Conservation (phyloP, 2,797 vertebrate genomes). For the Coilia nasus region DNA sequence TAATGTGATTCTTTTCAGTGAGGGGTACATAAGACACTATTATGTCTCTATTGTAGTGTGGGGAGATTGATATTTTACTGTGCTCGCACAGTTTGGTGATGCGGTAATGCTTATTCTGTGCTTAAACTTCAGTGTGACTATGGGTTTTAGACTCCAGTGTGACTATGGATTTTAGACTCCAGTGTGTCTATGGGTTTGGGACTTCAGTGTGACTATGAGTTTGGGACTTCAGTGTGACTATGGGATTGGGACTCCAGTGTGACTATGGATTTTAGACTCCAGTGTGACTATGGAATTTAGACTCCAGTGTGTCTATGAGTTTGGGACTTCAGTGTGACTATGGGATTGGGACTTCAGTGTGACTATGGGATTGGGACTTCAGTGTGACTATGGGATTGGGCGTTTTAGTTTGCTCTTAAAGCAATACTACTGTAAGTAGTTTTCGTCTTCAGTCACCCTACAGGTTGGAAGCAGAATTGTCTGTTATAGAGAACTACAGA, state of each 20-base stretch:
- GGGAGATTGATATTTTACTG: background rate
- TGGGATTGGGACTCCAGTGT: too few relatives aligned
- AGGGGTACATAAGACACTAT: background rate
- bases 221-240: background rate
- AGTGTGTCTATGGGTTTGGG: background rate
- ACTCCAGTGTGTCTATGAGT: too few relatives aligned
- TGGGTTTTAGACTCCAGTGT: background rate
- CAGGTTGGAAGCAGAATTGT: too few relatives aligned
- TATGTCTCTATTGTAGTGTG: background rate
- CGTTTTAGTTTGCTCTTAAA: background rate
- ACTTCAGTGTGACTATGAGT: too few relatives aligned
- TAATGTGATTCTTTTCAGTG: slow-evolving; percentile 1
- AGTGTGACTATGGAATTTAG: slow-evolving; percentile 1
- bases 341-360: too few relatives aligned
- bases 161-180: background rate
- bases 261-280: background rate
- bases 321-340: background rate
- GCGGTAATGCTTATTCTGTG: background rate
- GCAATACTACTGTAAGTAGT: too few relatives aligned
- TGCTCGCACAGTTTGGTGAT: background rate
- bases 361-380: too few relatives aligned
- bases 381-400: background rate
- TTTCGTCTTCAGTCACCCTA: too few relatives aligned
- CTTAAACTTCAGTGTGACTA: background rate
- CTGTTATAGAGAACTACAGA: too few relatives aligned